Evolutionary conservation across 1,140 invertebrate species (phyloP), one percentile per base, ranked within the genome.

Genomic region (Drosophila navojoa): DNA sequence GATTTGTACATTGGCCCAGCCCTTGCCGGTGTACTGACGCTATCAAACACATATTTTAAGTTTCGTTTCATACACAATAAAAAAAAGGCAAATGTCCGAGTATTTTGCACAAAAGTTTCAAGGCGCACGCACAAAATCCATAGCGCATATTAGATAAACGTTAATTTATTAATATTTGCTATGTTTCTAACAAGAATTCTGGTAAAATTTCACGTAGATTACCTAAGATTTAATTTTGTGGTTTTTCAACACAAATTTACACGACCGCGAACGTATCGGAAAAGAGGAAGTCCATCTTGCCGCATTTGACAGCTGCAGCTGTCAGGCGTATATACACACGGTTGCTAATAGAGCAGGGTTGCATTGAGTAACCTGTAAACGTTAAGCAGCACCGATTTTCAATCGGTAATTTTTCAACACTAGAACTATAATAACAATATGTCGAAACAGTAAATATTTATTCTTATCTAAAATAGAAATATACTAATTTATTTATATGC

Each of bases 231-330:
- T 82, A 80, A 68, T 74, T 71, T 86, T 86, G 79, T 90, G 79
- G 76, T 90, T 87, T 85, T 91, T 79, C 79, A 91, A 91, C 71
- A 91, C 87, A 90, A 89, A 80, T 86, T 82, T 85, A 91, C 90
- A 87, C 90, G 81, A 91, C 84, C 90, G 90, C 90, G 89, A 91
- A 91, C 89, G 89, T 87, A 90, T 90, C 86, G 87, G 86, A 90
- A 90, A 91, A 91, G 89, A 91, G 87, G 87, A 91, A 90, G 87
- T 90, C 60, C 68, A 72, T 73, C 53, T 72, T 70, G 72, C 62
- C 63, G 53, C 73, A 80, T 77, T 82, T 90, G 87, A 78, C 81
- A 90, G 58, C 77, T 82, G 71, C 61, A 69, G 71, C 68, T 71
- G 66, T 71, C 73, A 74, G 71, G 27, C 35, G 25, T 74, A 50